phyloP scores from a whole-genome alignment of 2,888 invertebrate genomes.

The Neoaliturus tenellus region DNA sequence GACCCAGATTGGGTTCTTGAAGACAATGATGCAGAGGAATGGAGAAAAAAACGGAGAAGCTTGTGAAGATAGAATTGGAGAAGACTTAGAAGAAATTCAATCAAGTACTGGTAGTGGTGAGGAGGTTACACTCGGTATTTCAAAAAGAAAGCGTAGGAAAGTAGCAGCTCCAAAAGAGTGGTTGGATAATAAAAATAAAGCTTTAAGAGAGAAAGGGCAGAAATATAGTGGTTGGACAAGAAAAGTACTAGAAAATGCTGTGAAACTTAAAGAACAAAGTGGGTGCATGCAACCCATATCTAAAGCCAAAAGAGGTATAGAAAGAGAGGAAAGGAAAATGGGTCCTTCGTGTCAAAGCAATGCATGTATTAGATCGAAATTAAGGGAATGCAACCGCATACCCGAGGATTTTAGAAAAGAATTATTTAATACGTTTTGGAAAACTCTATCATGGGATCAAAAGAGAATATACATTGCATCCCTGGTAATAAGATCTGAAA shows the following conservation, averaged over 20 bases:
- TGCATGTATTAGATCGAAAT: constrained; percentile 1
- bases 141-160: constrained; percentile 14
- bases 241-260: background rate
- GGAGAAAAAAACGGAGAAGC: background rate
- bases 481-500: background rate
- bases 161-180: background rate
- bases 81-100: background rate
- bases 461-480: constrained; percentile 49
- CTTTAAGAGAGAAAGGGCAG: background rate
- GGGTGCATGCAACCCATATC: background rate
- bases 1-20: background rate
- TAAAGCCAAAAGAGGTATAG: background rate
- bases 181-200: constrained; percentile 10
- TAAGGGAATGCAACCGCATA: background rate
- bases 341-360: background rate
- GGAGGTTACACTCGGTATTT: background rate
- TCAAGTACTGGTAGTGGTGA: background rate
- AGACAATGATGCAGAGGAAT: background rate
- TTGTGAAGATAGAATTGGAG: background rate
- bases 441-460: constrained; percentile 41
- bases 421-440: constrained; percentile 8
- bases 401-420: background rate
- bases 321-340: constrained; percentile 15
- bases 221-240: background rate
- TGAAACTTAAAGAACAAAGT: background rate